A percentile compares a stretch with the other conserved stretches of the same genome.
phyloP scores from a whole-genome alignment of 1,140 invertebrate species.

The Prorops nasuta region DNA sequence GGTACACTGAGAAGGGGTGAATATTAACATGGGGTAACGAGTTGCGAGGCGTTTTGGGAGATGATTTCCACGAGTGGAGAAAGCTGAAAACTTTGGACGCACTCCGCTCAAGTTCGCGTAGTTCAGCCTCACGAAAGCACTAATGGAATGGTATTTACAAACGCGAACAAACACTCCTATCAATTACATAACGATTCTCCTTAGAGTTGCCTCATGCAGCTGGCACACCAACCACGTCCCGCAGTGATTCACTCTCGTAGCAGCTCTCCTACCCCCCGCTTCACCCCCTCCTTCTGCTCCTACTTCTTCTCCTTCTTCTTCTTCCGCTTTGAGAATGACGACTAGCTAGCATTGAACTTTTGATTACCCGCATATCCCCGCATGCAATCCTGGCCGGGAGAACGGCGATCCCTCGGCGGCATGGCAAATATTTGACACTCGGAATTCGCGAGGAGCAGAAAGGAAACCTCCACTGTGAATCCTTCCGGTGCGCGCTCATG shows the following conservation, averaged over 20 bases:
- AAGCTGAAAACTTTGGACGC: too few species aligned
- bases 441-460: slow-evolving; percentile 21
- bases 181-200: slow-evolving; percentile 42
- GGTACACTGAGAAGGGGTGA: neutral
- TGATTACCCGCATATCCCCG: slow-evolving; percentile 52
- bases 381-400: slow-evolving; percentile 27
- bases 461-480: slow-evolving; percentile 11
- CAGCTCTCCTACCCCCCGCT: too few species aligned
- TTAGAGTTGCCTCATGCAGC: slow-evolving; percentile 8
- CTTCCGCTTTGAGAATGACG: too few species aligned
- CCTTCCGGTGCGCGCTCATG: neutral
- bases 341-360: too few species aligned
- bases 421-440: slow-evolving; percentile 41
- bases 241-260: slow-evolving; percentile 3
- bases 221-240: slow-evolving; percentile 11
- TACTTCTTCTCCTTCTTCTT: too few species aligned
- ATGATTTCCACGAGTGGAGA: too few species aligned
- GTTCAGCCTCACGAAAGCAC: slow-evolving; percentile 28
- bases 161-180: slow-evolving; percentile 43
- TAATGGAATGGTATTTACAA: slow-evolving; percentile 45
- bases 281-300: neutral
- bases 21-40: too few species aligned
- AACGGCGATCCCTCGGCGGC: slow-evolving; percentile 3
- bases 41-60: too few species aligned
- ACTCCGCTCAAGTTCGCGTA: slow-evolving; percentile 22